Percentiles rank a stretch among this genome's conserved stretches.
These are phyloP conservation scores for Benthosema pterotum DNA, from an alignment of 2,797 vertebrate genomes.

Conservation along the genomic window DNA sequence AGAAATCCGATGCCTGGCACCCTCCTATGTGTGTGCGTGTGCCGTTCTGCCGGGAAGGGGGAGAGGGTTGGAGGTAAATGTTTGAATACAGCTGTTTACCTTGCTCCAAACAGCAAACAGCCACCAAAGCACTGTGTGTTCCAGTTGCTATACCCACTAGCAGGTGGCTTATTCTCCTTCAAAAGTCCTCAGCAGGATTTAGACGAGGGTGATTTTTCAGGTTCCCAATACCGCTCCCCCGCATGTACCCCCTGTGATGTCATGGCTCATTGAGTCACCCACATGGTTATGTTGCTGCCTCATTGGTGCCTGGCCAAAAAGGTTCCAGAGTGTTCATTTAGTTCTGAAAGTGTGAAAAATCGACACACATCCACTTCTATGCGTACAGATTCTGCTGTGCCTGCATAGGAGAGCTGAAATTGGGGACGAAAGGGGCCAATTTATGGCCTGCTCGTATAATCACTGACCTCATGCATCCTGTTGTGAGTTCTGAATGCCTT, in stretches of 20 bases:
- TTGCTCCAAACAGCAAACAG: slow-evolving; percentile 7
- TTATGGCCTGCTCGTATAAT: slow-evolving; percentile 19
- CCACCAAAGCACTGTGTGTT: slow-evolving; percentile 33
- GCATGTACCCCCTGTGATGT: slow-evolving; percentile 55
- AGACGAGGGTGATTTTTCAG: slow-evolving; percentile 44
- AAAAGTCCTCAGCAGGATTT: slow-evolving; percentile 44
- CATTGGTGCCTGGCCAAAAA: slow-evolving; percentile 29
- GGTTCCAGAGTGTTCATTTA: too few relatives aligned
- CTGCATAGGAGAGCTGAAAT: slow-evolving; percentile 23
- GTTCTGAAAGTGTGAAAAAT: too few relatives aligned
- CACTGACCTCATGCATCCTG: slow-evolving; percentile 13
- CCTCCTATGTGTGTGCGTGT: slow-evolving; percentile 45
- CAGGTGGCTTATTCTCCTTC: slow-evolving; percentile 30
- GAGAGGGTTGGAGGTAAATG: slow-evolving; percentile 39
- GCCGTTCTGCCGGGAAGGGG: slow-evolving; percentile 55
- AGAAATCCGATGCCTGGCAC: slow-evolving; percentile 63
- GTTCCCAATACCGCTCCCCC: neutral
- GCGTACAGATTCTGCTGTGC: too few relatives aligned
- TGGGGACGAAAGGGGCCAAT: neutral
- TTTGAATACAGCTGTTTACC: slow-evolving; percentile 50
- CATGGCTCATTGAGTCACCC: slow-evolving; percentile 34
- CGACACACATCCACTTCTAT: too few relatives aligned
- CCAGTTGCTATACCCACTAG: slow-evolving; percentile 19
- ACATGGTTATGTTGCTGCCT: slow-evolving; percentile 28
- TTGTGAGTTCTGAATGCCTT: slow-evolving; percentile 31